Conservation (phyloP, 1,140 invertebrate genomes). For the Solen grandis region DNA sequence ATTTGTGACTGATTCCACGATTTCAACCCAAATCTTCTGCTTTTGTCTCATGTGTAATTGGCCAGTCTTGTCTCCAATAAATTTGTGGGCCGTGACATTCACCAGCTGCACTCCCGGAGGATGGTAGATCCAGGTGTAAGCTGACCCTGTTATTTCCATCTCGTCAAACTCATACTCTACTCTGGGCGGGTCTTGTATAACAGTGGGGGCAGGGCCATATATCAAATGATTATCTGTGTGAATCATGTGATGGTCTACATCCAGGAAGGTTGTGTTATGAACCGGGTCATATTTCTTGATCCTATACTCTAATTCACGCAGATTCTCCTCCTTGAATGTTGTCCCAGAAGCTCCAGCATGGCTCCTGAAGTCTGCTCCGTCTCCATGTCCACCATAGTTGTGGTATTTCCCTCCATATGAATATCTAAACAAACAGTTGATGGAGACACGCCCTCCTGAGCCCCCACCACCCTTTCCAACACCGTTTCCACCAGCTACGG, state of each 20-base stretch:
- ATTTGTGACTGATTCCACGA: conserved; percentile 70
- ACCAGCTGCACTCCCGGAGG: conserved; percentile 55
- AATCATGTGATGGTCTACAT: conserved; percentile 70
- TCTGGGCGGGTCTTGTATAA: conserved; percentile 65
- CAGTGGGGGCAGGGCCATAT: conserved; percentile 65
- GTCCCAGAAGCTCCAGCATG: conserved; percentile 71
- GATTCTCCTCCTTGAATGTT: conserved; percentile 71
- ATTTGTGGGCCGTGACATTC: conserved; percentile 62
- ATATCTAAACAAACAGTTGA: conserved; percentile 70
- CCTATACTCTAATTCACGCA: conserved; percentile 70
- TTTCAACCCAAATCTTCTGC: conserved; percentile 71
- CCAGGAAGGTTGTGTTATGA: conserved; percentile 68
- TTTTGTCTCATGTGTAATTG: conserved; percentile 65
- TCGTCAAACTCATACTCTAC: conserved; percentile 70
- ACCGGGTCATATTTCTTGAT: conserved; percentile 69
- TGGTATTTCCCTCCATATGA: conserved; percentile 70
- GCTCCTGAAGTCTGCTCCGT: conserved; percentile 18
- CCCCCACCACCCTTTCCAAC: conserved; percentile 68
- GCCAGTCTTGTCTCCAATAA: conserved; percentile 75
- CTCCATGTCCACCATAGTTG: conserved; percentile 70
- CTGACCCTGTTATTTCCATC: conserved; percentile 68
- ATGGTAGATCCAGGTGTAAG: conserved; percentile 69
- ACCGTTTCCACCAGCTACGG: conserved; percentile 69
- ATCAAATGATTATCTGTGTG: conserved; percentile 66
- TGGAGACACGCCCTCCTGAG: conserved; percentile 67